Evolutionary conservation across 2,888 invertebrate genomes (phyloP).

Genomic region (Zhuqinia jingwanae): DNA sequence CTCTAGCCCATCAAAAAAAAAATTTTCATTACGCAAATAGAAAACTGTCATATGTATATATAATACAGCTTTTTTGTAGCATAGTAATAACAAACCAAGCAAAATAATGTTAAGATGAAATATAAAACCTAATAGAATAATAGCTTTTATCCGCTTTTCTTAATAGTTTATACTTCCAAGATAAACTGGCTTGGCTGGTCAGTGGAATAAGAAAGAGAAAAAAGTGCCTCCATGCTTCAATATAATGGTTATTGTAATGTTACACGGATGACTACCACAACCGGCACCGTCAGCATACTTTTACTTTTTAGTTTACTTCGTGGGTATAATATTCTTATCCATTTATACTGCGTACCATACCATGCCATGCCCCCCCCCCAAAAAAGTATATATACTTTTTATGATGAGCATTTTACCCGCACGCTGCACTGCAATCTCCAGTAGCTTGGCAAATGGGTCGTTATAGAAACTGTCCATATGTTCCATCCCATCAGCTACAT

Average conservation of each 20-base stretch:
- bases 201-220: background rate
- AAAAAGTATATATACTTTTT: background rate
- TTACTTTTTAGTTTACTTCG: too few relatives aligned
- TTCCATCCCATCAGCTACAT: slow-evolving; percentile 78
- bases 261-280: slow-evolving; percentile 52
- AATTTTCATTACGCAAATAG: slow-evolving; percentile 36
- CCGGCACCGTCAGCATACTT: slow-evolving; percentile 47
- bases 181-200: slow-evolving; percentile 25
- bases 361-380: background rate
- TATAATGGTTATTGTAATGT: slow-evolving; percentile 46
- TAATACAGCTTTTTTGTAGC: too few relatives aligned
- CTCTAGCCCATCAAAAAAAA: slow-evolving; percentile 32
- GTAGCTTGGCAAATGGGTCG: slow-evolving; percentile 74
- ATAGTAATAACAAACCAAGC: background rate
- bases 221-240: slow-evolving; percentile 24
- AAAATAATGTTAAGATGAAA: background rate
- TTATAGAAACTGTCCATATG: slow-evolving; percentile 77
- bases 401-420: too few relatives aligned
- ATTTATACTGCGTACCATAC: too few relatives aligned
- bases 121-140: slow-evolving; percentile 34
- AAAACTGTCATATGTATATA: slow-evolving; percentile 37
- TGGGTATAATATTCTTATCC: slow-evolving; percentile 38
- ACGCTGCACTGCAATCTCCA: slow-evolving; percentile 19
- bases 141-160: slow-evolving; percentile 35
- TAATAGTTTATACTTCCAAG: slow-evolving; percentile 40